phyloP scores from a whole-genome alignment of 2,888 invertebrate species.

The Cryptosula pallasiana region DNA sequence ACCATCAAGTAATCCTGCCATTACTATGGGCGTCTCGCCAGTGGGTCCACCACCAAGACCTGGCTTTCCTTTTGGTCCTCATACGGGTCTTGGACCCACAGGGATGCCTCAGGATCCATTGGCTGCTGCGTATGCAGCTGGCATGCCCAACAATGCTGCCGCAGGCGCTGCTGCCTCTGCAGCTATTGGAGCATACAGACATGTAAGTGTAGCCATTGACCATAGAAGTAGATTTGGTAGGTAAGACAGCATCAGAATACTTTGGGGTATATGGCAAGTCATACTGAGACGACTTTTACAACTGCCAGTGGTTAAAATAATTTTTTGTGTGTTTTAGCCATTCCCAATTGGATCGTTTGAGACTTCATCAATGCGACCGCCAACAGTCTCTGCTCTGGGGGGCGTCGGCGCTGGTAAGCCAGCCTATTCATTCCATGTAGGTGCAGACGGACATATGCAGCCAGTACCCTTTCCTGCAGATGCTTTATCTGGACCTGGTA shows the following conservation, averaged over 20 bases:
- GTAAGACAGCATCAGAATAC: too few species aligned
- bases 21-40: not conserved
- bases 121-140: not conserved
- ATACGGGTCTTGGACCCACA: not conserved
- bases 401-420: slow-evolving; percentile 8
- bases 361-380: not conserved
- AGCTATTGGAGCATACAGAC: slow-evolving; percentile 27
- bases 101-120: slow-evolving; percentile 13
- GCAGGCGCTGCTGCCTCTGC: slow-evolving; percentile 17
- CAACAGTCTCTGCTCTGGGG: slow-evolving; percentile 14
- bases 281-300: too few species aligned
- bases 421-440: slow-evolving; percentile 91
- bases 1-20: not conserved
- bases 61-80: slow-evolving; percentile 6
- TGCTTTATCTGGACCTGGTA: slow-evolving; percentile 84
- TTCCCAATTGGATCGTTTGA: not conserved
- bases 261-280: too few species aligned
- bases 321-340: too few species aligned
- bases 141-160: not conserved
- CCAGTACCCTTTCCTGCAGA: slow-evolving; percentile 93
- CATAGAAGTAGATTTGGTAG: too few species aligned
- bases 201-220: not conserved
- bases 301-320: too few species aligned
- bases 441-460: slow-evolving; percentile 58
- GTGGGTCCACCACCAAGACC: not conserved